Conservation (phyloP, 2,888 invertebrate genomes). For the Drosophila neotestacea region DNA sequence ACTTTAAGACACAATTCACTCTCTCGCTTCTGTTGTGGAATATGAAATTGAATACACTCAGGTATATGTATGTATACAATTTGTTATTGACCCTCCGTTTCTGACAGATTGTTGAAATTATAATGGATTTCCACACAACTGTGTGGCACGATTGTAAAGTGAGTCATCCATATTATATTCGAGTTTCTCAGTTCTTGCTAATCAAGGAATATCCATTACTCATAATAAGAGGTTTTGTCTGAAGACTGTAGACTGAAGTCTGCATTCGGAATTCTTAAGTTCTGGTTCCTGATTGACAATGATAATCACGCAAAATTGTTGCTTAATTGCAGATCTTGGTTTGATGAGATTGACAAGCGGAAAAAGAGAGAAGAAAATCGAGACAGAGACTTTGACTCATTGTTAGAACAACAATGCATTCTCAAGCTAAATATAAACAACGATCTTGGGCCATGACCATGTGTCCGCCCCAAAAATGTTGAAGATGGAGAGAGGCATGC, state of each 20-base stretch:
- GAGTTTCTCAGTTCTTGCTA: conserved; percentile 10
- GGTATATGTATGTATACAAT: conserved; percentile 18
- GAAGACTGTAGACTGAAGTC: conserved; percentile 1
- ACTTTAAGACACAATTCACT: conserved; percentile 13
- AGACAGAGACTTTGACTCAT: conserved; percentile 21
- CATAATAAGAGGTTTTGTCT: conserved; percentile 45
- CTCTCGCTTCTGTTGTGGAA: background rate
- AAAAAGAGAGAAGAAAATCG: conserved; percentile 8
- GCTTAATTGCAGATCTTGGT: conserved; percentile 34
- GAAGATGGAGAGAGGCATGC: conserved; percentile 19
- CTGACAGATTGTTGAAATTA: conserved; percentile 15
- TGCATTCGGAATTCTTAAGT: background rate
- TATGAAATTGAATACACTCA: conserved; percentile 2
- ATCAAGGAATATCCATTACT: conserved; percentile 56
- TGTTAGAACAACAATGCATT: conserved; percentile 55
- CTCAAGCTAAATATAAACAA: conserved; percentile 27
- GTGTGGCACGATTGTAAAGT: conserved; percentile 4
- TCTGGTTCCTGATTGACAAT: conserved; percentile 44
- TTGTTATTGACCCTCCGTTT: conserved; percentile 38
- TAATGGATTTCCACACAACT: conserved; percentile 27
- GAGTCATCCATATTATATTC: conserved; percentile 5
- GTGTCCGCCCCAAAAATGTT: conserved; percentile 38
- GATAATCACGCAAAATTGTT: conserved; percentile 49
- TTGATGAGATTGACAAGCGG: conserved; percentile 9
- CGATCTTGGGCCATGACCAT: conserved; percentile 34